These are phyloP conservation scores for Sphenopsis melanotis DNA, from an alignment of 2,797 vertebrate genomes.

Conservation along the genomic window DNA sequence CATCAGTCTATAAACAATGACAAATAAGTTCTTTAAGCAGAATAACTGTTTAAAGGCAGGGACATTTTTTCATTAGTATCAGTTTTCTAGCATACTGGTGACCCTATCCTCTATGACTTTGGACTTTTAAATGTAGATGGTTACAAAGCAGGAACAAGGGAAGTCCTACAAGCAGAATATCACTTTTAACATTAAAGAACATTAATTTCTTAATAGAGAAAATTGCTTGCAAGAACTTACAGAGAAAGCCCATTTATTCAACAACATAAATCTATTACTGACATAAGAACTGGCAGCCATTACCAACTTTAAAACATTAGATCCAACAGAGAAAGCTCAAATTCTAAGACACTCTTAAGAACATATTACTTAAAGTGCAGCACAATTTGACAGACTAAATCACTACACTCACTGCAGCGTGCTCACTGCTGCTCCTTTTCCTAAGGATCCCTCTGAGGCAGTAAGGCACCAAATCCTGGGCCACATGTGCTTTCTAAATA, in stretches of 20 bases:
- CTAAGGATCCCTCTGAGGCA: not conserved
- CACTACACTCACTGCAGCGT: fast-evolving
- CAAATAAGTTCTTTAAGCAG: not conserved
- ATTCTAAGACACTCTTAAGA: not conserved
- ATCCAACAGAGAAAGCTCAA: not conserved
- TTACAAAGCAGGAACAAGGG: not conserved
- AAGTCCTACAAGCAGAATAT: not conserved
- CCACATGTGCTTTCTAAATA: not conserved
- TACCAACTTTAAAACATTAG: not conserved
- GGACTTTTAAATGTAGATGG: not conserved
- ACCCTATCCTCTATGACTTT: not conserved
- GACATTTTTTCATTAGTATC: not conserved
- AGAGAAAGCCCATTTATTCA: not conserved
- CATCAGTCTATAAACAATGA: not conserved
- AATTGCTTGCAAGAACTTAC: not conserved
- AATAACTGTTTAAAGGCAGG: not conserved
- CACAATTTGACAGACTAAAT: not conserved
- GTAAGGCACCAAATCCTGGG: not conserved
- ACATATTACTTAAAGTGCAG: not conserved
- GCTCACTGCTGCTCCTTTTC: not conserved
- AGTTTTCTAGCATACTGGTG: not conserved
- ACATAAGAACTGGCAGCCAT: not conserved
- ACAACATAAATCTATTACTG: not conserved
- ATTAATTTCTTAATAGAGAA: not conserved
- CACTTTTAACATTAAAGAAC: not conserved